phyloP scores from a whole-genome alignment of 1,140 invertebrate species.

The Brachionus paranguensis region DNA sequence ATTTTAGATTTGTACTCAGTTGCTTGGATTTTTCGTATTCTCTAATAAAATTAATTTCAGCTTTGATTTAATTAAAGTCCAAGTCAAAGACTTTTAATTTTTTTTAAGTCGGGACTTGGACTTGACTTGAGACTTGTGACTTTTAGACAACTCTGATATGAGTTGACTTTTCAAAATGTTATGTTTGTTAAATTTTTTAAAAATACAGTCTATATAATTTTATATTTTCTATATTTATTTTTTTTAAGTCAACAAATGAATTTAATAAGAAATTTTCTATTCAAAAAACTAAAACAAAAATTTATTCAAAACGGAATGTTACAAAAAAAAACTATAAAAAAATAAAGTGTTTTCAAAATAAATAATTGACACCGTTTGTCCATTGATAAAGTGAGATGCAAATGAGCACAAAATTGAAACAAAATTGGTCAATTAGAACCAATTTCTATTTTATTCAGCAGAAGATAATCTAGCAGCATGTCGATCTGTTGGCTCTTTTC shows the following conservation, averaged over 20 bases:
- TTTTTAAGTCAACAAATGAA: not conserved
- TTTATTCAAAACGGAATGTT: not conserved
- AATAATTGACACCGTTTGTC: not conserved
- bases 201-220: no score
- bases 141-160: no score
- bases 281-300: not conserved
- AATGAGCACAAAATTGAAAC: not conserved
- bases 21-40: no score
- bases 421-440: not conserved
- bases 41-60: no score
- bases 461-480: not conserved
- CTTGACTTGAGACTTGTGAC: no score
- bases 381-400: not conserved
- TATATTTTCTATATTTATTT: no score
- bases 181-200: no score
- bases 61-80: no score
- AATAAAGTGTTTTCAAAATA: not conserved
- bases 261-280: not conserved
- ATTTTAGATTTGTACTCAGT: no score
- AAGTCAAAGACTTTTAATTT: no score
- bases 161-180: no score
- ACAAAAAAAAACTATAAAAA: not conserved
- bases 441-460: not conserved
- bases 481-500: conserved; percentile 14
- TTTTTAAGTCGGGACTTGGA: no score